Evolutionary conservation across 1,140 invertebrate genomes (phyloP), one percentile per base, ranked within the genome.

Genomic region (Neelides sp.): DNA sequence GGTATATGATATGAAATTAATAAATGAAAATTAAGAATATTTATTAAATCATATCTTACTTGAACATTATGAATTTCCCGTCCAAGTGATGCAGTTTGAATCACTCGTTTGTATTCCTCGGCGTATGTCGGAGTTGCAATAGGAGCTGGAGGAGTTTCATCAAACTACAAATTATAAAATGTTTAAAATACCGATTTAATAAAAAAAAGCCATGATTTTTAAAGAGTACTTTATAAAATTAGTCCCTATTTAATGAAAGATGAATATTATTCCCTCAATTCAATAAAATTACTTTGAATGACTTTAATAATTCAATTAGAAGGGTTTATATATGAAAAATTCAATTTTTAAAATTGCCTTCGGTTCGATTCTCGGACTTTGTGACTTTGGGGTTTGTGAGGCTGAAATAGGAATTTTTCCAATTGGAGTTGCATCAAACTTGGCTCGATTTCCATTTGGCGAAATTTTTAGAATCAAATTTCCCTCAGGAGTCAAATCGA

Each of bases 401-500:
- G n/a, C n/a, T n/a, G n/a, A n/a, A n/a, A n/a, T 52, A 19, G 35
- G 24, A 7, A 28, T 28, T 22, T 37, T 39, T 8, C 42, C 48
- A 17, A 54, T 40, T 30, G 56, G 49, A 15, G 48, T 59, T 51
- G 62, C 40, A 59, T 59, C 39, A 58, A 61, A 59, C 19, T 57
- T 52, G 42, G 62, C 55, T 30, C 55, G 45, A 54, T 48, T 57
- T 26, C 47, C 64, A n/a, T 65, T 65, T 47, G 57, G 70, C 3
- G 71, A 72, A 47, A 73, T 66, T 51, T 74, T 77, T 20, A 78
- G 64, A 34, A 77, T 68, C 20, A 80, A 58, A 39, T 77, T 75
- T 62, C 82, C 84, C 61, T 78, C 75, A 27, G 78, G 74, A 52
- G 77, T 80, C 35, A 94, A 87, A 67, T 93, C 87, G 71, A 94